These are phyloP conservation scores for Pluvianellus socialis DNA, from an alignment of 2,113 vertebrate species.

Conservation along the genomic window DNA sequence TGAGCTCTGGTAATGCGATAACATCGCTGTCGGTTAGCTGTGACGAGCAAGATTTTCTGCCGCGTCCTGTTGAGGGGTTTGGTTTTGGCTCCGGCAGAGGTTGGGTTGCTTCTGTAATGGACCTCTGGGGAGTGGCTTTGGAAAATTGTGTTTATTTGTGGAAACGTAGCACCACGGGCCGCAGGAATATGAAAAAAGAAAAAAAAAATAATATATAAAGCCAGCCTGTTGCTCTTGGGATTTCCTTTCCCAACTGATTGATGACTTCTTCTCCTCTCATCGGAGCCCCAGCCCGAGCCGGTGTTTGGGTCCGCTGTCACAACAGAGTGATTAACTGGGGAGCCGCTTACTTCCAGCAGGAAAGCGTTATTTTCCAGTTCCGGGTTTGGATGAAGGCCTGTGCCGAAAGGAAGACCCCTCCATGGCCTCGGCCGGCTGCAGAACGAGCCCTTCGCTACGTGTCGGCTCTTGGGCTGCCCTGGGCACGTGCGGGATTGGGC, in stretches of 20 bases:
- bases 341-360: constrained; percentile 22
- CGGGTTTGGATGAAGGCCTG: not conserved
- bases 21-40: accelerated
- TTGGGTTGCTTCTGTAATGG: not conserved
- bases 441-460: not conserved
- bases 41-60: not conserved
- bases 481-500: accelerated
- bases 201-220: not conserved
- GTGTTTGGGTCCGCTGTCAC: constrained; percentile 23
- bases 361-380: constrained; percentile 2
- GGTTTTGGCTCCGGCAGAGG: not conserved
- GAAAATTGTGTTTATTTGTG: not conserved
- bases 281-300: accelerated
- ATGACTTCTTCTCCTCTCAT: not conserved
- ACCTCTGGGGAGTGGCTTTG: not conserved
- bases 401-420: constrained; percentile 3
- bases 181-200: not conserved
- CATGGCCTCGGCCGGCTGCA: not conserved
- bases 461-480: not conserved
- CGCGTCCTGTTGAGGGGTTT: not conserved
- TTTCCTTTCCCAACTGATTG: constrained; percentile 43
- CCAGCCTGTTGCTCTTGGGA: not conserved
- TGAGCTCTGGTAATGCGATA: not conserved
- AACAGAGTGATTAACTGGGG: constrained; percentile 19
- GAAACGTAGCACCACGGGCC: not conserved